Percentiles rank a stretch among this genome's conserved stretches.
These are phyloP conservation scores for Listronotus oregonensis DNA, from an alignment of 1,140 invertebrate genomes.

Conservation along the genomic window DNA sequence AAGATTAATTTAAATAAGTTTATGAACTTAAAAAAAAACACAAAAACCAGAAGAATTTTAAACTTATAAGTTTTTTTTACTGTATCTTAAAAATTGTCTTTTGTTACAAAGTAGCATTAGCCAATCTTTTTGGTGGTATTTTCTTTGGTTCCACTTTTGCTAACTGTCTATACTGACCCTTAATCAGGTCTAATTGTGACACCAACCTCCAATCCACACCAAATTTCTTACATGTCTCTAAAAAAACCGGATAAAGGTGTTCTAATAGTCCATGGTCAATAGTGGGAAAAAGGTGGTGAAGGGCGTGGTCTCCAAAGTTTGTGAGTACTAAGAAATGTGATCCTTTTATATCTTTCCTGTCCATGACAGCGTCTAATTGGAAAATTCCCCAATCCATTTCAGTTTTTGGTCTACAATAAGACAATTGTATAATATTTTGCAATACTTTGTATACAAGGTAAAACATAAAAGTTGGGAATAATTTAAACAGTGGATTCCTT, in stretches of 20 bases:
- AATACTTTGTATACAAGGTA: background rate
- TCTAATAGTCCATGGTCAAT: conserved; percentile 75
- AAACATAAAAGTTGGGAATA: too few relatives aligned
- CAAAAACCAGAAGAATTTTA: too few relatives aligned
- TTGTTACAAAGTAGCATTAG: background rate
- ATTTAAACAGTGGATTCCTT: too few relatives aligned
- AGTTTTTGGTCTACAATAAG: conserved; percentile 36
- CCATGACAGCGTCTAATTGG: conserved; percentile 76
- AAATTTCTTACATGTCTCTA: conserved; percentile 74
- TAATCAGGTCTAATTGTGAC: conserved; percentile 65
- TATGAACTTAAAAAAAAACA: too few relatives aligned
- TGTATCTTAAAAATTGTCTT: too few relatives aligned
- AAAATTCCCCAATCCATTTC: conserved; percentile 76
- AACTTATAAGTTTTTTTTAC: too few relatives aligned
- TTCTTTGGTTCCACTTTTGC: conserved; percentile 59
- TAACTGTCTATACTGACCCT: conserved; percentile 72
- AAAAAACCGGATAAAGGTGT: conserved; percentile 67
- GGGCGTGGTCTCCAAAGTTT: conserved; percentile 75
- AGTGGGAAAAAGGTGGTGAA: conserved; percentile 84
- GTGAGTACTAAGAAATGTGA: conserved; percentile 71
- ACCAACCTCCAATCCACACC: conserved; percentile 61
- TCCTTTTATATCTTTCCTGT: conserved; percentile 71
- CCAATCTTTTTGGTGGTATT: conserved; percentile 30
- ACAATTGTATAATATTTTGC: background rate
- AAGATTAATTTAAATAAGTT: too few relatives aligned